Conservation (phyloP, 92 coral and sea anemone species). For the Porites divaricata region DNA sequence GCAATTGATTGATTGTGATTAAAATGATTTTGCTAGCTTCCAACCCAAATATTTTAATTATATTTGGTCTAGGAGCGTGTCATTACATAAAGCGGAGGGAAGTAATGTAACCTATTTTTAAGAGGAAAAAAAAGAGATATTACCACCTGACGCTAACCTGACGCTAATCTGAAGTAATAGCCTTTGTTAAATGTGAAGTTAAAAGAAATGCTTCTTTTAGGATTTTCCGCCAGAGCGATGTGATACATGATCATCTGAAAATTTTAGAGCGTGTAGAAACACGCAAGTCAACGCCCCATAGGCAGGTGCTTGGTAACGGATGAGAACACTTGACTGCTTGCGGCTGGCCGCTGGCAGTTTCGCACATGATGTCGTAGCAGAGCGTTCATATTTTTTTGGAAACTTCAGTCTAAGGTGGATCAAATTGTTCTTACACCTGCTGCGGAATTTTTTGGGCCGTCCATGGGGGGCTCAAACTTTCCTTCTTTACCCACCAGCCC, state of each 20-base stretch:
- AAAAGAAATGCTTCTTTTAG: too few relatives aligned
- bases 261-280: neutral
- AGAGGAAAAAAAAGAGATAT: neutral
- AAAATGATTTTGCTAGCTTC: neutral
- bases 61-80: neutral
- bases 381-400: too few relatives aligned
- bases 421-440: too few relatives aligned
- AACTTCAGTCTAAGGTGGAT: too few relatives aligned
- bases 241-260: neutral
- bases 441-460: too few relatives aligned
- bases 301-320: slow-evolving; percentile 34
- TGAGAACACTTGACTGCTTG: slow-evolving; percentile 15
- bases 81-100: neutral
- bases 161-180: neutral
- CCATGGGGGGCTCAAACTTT: too few relatives aligned
- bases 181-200: neutral
- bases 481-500: too few relatives aligned
- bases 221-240: neutral
- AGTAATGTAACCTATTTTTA: neutral
- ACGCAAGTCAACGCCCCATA: neutral
- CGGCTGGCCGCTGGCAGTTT: too few relatives aligned
- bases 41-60: neutral
- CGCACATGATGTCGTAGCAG: too few relatives aligned
- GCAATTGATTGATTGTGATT: neutral
- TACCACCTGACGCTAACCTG: neutral